Conservation (phyloP, 2,113 vertebrate genomes). For the Pterocles burchelli region DNA sequence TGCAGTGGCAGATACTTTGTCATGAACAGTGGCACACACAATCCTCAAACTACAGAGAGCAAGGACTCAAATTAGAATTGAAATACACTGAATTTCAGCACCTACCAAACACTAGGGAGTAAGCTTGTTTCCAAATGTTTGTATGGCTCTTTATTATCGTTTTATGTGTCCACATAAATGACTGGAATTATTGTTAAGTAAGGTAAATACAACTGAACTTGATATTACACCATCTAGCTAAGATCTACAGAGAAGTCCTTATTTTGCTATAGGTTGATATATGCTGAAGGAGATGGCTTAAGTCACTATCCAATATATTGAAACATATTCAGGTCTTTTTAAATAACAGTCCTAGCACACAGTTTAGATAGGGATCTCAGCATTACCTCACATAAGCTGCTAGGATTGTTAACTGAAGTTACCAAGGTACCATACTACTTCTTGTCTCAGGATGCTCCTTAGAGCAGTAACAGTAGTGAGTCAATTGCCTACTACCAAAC, state of each 20-base stretch:
- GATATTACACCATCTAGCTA: neutral
- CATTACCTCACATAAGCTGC: constrained; percentile 38
- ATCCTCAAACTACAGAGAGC: constrained; percentile 29
- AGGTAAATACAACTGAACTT: constrained; percentile 22
- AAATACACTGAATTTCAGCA: constrained; percentile 39
- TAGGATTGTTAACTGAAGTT: constrained; percentile 53
- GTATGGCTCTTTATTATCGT: constrained; percentile 18
- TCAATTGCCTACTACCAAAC: constrained; percentile 16
- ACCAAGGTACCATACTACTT: constrained; percentile 26
- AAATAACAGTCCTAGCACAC: constrained; percentile 46
- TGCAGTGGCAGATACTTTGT: constrained; percentile 25
- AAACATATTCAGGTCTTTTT: constrained; percentile 44
- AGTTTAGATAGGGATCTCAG: constrained; percentile 38
- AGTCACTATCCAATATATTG: constrained; percentile 5
- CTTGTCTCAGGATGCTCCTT: constrained; percentile 46
- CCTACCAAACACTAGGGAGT: constrained; percentile 2
- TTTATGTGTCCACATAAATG: constrained; percentile 47
- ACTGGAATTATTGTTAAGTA: constrained; percentile 48
- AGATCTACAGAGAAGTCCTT: constrained; percentile 20
- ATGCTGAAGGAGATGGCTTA: constrained; percentile 11
- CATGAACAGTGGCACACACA: neutral
- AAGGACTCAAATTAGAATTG: constrained; percentile 41
- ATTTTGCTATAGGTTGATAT: constrained; percentile 27
- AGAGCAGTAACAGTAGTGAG: constrained; percentile 22
- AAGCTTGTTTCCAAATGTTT: constrained; percentile 35